These are phyloP conservation scores for Platynereis dumerilii DNA, from an alignment of 2,888 invertebrate genomes.

Conservation along the genomic window DNA sequence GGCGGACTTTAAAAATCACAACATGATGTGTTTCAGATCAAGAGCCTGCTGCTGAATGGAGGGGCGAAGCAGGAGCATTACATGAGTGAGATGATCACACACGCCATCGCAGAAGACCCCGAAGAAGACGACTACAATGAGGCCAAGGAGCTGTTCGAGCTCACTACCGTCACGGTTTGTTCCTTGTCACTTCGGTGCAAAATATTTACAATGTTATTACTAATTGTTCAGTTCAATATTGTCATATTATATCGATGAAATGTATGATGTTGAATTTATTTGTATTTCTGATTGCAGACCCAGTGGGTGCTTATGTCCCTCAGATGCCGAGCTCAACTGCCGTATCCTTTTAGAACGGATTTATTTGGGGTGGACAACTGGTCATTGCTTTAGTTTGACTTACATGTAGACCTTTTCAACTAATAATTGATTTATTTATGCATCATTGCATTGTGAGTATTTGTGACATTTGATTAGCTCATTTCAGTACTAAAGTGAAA, in stretches of 20 bases:
- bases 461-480: no score
- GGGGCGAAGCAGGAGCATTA: conserved; percentile 88
- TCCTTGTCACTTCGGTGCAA: not conserved
- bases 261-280: not conserved
- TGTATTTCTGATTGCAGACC: conserved; percentile 53
- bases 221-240: no score
- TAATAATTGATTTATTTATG: no score
- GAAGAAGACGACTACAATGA: conserved; percentile 75
- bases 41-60: conserved; percentile 76
- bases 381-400: no score
- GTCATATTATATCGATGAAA: no score
- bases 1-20: no score
- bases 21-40: no score
- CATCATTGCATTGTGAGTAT: no score
- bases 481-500: no score
- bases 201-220: not conserved
- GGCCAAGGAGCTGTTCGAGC: conserved; percentile 91
- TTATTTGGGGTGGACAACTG: no score
- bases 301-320: conserved; percentile 77
- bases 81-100: conserved; percentile 90
- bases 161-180: conserved; percentile 79
- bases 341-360: conserved; percentile 69
- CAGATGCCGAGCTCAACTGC: conserved; percentile 69
- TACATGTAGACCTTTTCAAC: no score
- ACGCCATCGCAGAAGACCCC: conserved; percentile 78